These are phyloP conservation scores for Serinus canaria DNA, from an alignment of 2,113 vertebrate species.

Conservation along the genomic window DNA sequence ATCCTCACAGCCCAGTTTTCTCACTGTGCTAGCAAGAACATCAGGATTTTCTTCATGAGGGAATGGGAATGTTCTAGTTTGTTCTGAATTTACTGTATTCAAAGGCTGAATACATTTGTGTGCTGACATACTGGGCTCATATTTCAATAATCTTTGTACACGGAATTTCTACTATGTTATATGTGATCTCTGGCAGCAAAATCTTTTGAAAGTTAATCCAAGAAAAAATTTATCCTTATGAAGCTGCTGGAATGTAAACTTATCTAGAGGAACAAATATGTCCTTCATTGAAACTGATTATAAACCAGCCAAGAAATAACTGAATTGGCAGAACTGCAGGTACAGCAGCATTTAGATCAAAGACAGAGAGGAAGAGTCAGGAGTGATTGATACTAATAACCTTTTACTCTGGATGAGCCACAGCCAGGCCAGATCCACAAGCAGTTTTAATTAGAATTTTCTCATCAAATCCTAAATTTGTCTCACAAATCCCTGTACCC, in stretches of 20 bases:
- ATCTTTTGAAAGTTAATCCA: not conserved
- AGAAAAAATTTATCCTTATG: not conserved
- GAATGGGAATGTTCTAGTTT: not conserved
- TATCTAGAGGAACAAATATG: not conserved
- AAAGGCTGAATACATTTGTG: not conserved
- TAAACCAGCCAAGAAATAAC: not conserved
- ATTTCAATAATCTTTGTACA: not conserved
- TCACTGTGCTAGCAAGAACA: not conserved
- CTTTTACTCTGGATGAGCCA: not conserved
- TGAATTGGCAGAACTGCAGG: not conserved
- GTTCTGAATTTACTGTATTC: not conserved
- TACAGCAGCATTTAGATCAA: not conserved
- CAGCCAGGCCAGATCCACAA: not conserved
- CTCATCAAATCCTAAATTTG: not conserved
- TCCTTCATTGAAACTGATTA: not conserved
- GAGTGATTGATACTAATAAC: not conserved
- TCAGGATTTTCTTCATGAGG: not conserved
- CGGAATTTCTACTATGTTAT: not conserved
- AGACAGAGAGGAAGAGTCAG: not conserved
- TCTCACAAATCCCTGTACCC: not conserved
- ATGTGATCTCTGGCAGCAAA: not conserved
- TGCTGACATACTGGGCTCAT: not conserved
- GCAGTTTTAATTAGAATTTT: not conserved
- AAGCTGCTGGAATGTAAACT: not conserved
- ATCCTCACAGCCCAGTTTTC: fast-evolving